A percentile compares a stretch with the other conserved stretches of the same genome.
Conservation (phyloP, 2,888 invertebrate genomes). For the Masnerella sp. region DNA sequence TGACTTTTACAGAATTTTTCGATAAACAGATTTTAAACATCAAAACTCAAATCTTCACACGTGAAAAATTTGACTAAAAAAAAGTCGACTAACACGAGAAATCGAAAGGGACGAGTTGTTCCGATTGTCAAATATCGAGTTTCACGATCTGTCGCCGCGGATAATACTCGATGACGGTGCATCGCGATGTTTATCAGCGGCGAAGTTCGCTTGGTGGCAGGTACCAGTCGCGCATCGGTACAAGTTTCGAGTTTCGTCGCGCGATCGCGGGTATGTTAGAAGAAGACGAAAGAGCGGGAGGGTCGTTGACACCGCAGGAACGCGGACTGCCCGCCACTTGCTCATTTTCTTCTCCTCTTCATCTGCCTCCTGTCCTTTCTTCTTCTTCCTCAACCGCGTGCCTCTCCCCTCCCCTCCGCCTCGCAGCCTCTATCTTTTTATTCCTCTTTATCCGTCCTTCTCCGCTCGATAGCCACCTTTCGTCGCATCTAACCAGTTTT, state of each 20-base stretch:
- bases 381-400: slow-evolving; percentile 38
- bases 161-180: slow-evolving; percentile 15
- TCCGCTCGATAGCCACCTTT: slow-evolving; percentile 39
- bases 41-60: too few species aligned
- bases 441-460: slow-evolving; percentile 43
- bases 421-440: slow-evolving; percentile 34
- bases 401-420: slow-evolving; percentile 10
- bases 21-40: too few species aligned
- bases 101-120: neutral
- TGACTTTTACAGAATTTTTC: too few species aligned
- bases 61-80: too few species aligned
- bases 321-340: slow-evolving; percentile 68
- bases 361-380: slow-evolving; percentile 35
- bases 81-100: too few species aligned
- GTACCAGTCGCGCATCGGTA: slow-evolving; percentile 45
- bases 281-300: slow-evolving; percentile 55
- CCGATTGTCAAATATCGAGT: slow-evolving; percentile 4
- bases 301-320: slow-evolving; percentile 74
- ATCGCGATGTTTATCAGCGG: slow-evolving; percentile 35
- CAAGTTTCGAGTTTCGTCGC: slow-evolving; percentile 51
- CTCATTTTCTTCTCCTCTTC: slow-evolving; percentile 62
- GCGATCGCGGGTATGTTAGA: slow-evolving; percentile 37
- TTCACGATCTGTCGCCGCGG: neutral
- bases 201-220: slow-evolving; percentile 42
- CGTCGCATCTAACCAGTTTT: slow-evolving; percentile 41